Base-by-base conservation (phyloP, 2,888 invertebrate genomes). In the Monopis laevigella region DNA sequence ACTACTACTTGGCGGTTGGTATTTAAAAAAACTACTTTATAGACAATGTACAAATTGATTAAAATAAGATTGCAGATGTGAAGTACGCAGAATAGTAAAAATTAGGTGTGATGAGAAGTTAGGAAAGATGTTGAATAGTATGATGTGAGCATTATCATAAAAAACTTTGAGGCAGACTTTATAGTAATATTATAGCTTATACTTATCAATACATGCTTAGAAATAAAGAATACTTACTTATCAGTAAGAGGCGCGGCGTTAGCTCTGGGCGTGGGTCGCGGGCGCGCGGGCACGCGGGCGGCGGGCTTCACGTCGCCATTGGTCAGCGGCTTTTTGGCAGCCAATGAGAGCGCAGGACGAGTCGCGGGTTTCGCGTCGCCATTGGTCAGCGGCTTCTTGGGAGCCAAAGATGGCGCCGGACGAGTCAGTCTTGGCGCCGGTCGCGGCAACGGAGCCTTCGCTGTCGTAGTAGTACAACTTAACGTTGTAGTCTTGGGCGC, bases 261-360 rank as follows among this genome's bases (percentile, higher is more conserved):
- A 35, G 56, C 39, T 46, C 57, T 48, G 29, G 55, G 34, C 45
- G 52, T 46, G 11, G 60, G 46, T 32, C 54, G 38, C 49, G 54
- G 12, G 48, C 63, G 47, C 42, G 61, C 46, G 48, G 57, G 46
- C 26, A 8, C 26, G 19, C 52, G 43, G 32, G 48, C 47, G 19
- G 53, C 40, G 5, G 61, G 58, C 54, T 83, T 84, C 1, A 62
- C 67, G 39, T 86, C 86, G 8, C 85, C 86, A 52, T 85, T 86
- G 2, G 78, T 55, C 6, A 82, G 56, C 0, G 84, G 73, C 54
- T 84, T 84, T 54, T 75, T 84, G 42, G 61, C 46, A 48, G 57
- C 46, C 24, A 51, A 43, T 32, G 48, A 47, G 19, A 53, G 40
- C 10, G 56, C 40, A 27, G 53, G 41, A 6, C 12, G 51, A 16